Percentiles rank a stretch among this genome's conserved stretches.
Evolutionary conservation across 2,888 invertebrate species (phyloP).

Genomic region (Strigamia transsilvanica): DNA sequence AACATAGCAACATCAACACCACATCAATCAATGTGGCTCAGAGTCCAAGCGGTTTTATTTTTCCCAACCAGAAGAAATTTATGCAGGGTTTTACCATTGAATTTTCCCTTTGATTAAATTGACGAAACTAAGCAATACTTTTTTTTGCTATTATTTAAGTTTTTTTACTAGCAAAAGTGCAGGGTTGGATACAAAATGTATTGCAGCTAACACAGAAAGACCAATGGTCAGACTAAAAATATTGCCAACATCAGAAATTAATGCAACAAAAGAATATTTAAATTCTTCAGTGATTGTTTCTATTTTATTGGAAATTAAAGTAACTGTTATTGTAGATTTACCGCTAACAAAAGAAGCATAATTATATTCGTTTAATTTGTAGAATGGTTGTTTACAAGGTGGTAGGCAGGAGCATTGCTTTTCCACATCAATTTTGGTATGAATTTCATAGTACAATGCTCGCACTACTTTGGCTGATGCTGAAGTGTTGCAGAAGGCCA

Average conservation of each 20-base stretch:
- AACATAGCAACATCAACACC: too few species aligned
- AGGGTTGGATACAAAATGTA: neutral
- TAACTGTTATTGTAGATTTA: neutral
- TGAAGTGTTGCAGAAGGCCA: neutral
- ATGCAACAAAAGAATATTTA: neutral
- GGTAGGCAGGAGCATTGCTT: neutral
- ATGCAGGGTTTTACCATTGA: too few species aligned
- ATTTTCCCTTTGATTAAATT: too few species aligned
- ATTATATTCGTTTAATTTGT: neutral
- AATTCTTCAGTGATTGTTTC: conserved; percentile 10
- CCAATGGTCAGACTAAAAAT: neutral
- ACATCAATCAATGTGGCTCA: too few species aligned
- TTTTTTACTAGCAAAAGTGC: too few species aligned
- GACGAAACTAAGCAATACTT: too few species aligned
- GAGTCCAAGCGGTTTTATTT: too few species aligned
- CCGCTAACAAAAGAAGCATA: neutral
- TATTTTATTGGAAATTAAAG: neutral
- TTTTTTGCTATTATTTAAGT: too few species aligned
- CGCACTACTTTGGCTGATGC: conserved; percentile 11
- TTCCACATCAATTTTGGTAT: neutral
- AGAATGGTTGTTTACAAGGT: neutral
- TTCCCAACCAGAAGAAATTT: too few species aligned
- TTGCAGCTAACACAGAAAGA: neutral
- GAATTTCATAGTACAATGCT: neutral
- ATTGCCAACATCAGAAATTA: neutral